phyloP scores from a whole-genome alignment of 2,888 invertebrate genomes.

The Prionchulus punctatus region DNA sequence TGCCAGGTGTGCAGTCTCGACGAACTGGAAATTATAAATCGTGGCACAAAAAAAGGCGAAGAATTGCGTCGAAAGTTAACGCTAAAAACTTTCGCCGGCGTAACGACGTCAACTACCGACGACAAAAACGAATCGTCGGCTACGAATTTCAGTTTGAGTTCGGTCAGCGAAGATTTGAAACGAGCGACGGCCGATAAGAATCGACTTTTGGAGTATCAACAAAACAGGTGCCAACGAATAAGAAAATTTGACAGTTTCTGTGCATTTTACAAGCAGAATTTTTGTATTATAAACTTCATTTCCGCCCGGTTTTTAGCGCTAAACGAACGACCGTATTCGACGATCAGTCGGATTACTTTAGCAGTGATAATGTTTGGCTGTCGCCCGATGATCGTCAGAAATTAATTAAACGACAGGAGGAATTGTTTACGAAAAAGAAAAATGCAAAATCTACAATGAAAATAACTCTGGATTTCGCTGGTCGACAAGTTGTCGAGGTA shows the following conservation, averaged over 20 bases:
- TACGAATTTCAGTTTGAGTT: constrained; percentile 35
- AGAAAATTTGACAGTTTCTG: background rate
- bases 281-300: background rate
- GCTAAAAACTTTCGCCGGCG: constrained; percentile 35
- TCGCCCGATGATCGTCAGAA: too few species aligned
- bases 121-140: background rate
- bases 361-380: constrained; percentile 52
- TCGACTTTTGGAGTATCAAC: constrained; percentile 63
- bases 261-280: background rate
- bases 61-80: constrained; percentile 37
- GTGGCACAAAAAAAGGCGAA: constrained; percentile 8
- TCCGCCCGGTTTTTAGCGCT: constrained; percentile 41
- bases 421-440: too few species aligned
- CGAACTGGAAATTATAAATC: constrained; percentile 8
- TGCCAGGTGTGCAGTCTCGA: constrained; percentile 9
- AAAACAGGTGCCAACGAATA: constrained; percentile 43
- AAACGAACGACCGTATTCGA: constrained; percentile 61
- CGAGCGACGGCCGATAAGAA: constrained; percentile 61
- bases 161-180: constrained; percentile 43
- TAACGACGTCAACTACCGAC: constrained; percentile 22
- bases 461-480: constrained; percentile 56
- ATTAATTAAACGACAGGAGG: too few species aligned
- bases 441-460: too few species aligned
- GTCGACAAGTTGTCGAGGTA: constrained; percentile 43
- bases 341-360: constrained; percentile 82